These are phyloP conservation scores for Anorthoa munda DNA, from an alignment of 2,888 invertebrate genomes.

Conservation along the genomic window DNA sequence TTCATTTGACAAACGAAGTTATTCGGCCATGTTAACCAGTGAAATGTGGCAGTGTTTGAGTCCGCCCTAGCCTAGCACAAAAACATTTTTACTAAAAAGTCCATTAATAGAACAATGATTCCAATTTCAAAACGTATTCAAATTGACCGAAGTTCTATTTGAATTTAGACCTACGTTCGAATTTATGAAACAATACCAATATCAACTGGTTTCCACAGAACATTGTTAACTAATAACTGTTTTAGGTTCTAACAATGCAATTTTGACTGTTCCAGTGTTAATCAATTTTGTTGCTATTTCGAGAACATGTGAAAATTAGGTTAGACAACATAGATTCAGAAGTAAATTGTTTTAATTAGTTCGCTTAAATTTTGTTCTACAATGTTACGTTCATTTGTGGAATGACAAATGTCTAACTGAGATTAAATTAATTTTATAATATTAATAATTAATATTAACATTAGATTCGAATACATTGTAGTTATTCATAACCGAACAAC, in stretches of 20 bases:
- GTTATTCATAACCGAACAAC: too few species aligned
- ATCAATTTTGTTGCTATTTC: conserved; percentile 35
- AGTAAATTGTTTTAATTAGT: conserved; percentile 28
- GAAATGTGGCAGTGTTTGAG: background rate
- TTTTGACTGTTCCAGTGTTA: conserved; percentile 31
- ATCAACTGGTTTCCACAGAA: conserved; percentile 29
- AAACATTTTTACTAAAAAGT: background rate
- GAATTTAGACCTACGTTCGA: conserved; percentile 3
- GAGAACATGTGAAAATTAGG: conserved; percentile 18
- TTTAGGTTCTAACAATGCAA: conserved; percentile 33
- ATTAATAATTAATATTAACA: too few species aligned
- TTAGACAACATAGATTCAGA: conserved; percentile 28
- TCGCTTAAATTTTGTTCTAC: background rate
- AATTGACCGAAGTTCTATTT: conserved; percentile 24
- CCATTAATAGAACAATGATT: conserved; percentile 39
- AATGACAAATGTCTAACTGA: background rate
- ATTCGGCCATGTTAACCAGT: background rate
- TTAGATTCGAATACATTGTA: background rate
- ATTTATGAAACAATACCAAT: conserved; percentile 23
- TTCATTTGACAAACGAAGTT: background rate
- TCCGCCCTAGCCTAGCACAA: background rate
- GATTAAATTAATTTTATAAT: background rate
- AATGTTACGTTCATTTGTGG: background rate
- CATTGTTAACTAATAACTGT: conserved; percentile 11
- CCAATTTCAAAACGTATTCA: conserved; percentile 38